Evolutionary conservation across 1,140 invertebrate genomes (phyloP), one percentile per base, ranked within the genome.

Genomic region (Lepidurus arcticus): DNA sequence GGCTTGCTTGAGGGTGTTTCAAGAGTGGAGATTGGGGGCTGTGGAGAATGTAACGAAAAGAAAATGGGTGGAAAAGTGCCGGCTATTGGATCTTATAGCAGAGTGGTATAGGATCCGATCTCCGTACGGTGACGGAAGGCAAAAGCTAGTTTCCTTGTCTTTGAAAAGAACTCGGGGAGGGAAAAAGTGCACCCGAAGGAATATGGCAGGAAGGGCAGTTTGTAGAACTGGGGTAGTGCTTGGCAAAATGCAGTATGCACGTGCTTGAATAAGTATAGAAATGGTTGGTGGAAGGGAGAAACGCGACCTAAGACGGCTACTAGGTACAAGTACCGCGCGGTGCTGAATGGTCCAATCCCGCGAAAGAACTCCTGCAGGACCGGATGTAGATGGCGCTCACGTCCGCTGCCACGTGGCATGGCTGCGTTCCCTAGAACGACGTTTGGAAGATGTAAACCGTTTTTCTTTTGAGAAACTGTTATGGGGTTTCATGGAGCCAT

Each of bases 331-430:
- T 65, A 65, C 53, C 5, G 21, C 53, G 16, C 53, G 6, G 21
- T 13, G 16, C 53, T 65, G 53, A 65, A n/a, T 21, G 53, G 53
- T 65, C 53, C 53, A n/a, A 65, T 65, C 21, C 21, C 53, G 16
- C 53, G 16, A 34, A n/a, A 21, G 53, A 65, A 21, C 53, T n/a
- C 16, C 21, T 65, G 7, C 16, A 65, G 21, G 53, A 7, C 16
- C 16, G 53, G n/a, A 65, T 65, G 53, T n/a, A 65, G 53, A 65
- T 65, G 53, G 53, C 53, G 21, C 53, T 65, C 53, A 65, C 53
- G 53, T 65, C 53, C n/a, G n/a, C 34, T 34, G 34, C 34, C 34
- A 34, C 34, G 34, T 65, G 21, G 53, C 53, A n/a, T 65, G 16
- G 53, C 9, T 65, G 16, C 21, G 21, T 5, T 65, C 21, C 53